Conservation (phyloP, 2,888 invertebrate species). For the Leucophenga montana region DNA sequence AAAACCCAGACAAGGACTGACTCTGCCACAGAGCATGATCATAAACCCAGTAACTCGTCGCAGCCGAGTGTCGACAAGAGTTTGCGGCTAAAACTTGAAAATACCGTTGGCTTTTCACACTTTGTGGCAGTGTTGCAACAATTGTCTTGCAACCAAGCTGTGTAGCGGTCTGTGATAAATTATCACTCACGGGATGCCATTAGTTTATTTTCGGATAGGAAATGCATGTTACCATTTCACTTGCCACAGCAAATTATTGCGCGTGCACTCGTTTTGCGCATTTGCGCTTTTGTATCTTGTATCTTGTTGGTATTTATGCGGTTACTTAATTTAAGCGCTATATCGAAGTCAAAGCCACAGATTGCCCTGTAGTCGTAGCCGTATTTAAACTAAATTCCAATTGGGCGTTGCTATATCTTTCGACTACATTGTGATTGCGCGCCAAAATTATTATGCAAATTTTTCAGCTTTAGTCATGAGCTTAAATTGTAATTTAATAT, state of each 20-base stretch:
- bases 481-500: slow-evolving; percentile 13
- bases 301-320: slow-evolving; percentile 31
- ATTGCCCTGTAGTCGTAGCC: background rate
- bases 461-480: slow-evolving; percentile 1
- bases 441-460: slow-evolving; percentile 25
- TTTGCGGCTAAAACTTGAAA: slow-evolving; percentile 9
- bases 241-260: slow-evolving; percentile 62
- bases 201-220: slow-evolving; percentile 44
- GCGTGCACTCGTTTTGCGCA: background rate
- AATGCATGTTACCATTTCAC: slow-evolving; percentile 54
- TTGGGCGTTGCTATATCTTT: slow-evolving; percentile 7
- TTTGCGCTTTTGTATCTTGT: too few species aligned
- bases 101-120: slow-evolving; percentile 25
- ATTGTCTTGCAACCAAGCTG: background rate
- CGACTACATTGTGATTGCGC: slow-evolving; percentile 18
- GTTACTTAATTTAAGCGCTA: slow-evolving; percentile 39
- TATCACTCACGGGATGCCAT: slow-evolving; percentile 63
- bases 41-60: too few species aligned
- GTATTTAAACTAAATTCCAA: background rate
- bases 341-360: background rate
- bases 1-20: background rate
- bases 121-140: slow-evolving; percentile 13
- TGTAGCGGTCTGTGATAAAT: slow-evolving; percentile 64
- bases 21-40: too few species aligned
- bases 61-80: too few species aligned